Base-by-base conservation (phyloP, 2,888 invertebrate species). In the Entomobrya multifasciata region DNA sequence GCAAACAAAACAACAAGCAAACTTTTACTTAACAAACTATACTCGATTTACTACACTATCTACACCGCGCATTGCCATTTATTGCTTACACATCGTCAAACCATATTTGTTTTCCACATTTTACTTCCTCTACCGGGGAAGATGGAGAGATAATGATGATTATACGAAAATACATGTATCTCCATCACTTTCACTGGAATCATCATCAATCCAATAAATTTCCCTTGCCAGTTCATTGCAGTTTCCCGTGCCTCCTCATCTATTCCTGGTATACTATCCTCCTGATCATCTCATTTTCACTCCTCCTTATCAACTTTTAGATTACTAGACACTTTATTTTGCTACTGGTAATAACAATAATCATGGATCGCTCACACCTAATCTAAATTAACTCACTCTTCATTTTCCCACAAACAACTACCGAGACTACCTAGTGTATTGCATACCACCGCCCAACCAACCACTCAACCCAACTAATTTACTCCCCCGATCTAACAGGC, bases 351-450 rank as follows among this genome's bases (percentile, higher is more conserved):
- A 47, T 49, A 79, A 80, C 57, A 74, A 86, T 86, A 86, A 86
- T 76, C 74, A 74, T 74, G 83, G 74, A 76, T 83, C 72, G 62
- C 84, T 89, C 87, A 82, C 89, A 90, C 90, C 88, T 90, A 88
- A 90, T 90, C 90, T 90, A 89, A 90, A 89, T 89, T 90, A 90
- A 90, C 89, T 90, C 82, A 10, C 83, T 72, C 80, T 87, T 87
- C 86, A 79, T 88, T 83, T 79, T 77, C 82, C 82, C 83, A 86
- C 41, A 30, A n/a, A 60, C 74, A 67, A 74, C 62, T 67, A 62
- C 36, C 17, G n/a, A n/a, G n/a, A 65, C 36, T n/a, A n/a, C n/a
- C n/a, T n/a, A n/a, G n/a, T n/a, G n/a, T n/a, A n/a, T n/a, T n/a
- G n/a, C 25, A 36, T 60, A 15, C 17, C 65, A 27, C 30, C 30